These are phyloP conservation scores for Scomber colias DNA, from an alignment of 2,113 vertebrate genomes.

Conservation along the genomic window DNA sequence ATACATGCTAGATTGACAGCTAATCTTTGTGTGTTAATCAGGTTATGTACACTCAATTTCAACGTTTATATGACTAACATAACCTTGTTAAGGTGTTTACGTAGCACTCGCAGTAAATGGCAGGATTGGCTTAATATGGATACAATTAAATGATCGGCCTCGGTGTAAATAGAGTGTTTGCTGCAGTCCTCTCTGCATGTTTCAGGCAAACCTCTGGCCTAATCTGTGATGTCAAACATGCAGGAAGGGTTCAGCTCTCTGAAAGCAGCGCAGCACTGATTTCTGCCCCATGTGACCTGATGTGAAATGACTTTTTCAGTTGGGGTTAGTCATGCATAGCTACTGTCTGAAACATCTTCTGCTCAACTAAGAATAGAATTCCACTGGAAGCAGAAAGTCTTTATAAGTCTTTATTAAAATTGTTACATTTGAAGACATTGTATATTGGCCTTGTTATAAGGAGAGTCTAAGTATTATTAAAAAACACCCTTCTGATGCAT, in stretches of 20 bases:
- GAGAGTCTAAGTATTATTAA: too few species aligned
- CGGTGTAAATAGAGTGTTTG: slow-evolving; percentile 6
- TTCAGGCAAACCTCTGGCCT: neutral
- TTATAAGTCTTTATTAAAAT: too few species aligned
- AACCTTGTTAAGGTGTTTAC: slow-evolving; percentile 54
- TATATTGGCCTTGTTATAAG: too few species aligned
- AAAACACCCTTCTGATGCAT: too few species aligned
- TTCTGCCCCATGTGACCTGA: neutral
- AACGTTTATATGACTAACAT: slow-evolving; percentile 23
- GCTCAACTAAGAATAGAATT: too few species aligned
- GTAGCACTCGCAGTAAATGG: slow-evolving; percentile 29
- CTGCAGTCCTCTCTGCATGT: neutral
- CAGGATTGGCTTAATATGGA: slow-evolving; percentile 28
- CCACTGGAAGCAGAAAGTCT: too few species aligned
- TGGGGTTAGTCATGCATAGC: too few species aligned
- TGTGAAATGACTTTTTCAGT: neutral
- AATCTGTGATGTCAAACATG: slow-evolving; percentile 3
- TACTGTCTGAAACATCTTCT: too few species aligned
- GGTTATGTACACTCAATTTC: slow-evolving; percentile 38
- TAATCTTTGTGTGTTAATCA: slow-evolving; percentile 43
- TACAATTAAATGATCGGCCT: slow-evolving; percentile 39
- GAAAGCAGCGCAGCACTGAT: neutral
- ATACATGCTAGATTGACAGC: slow-evolving; percentile 34
- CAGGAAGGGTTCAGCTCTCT: neutral
- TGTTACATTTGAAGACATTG: too few species aligned